Percentiles rank a stretch among this genome's conserved stretches.
Evolutionary conservation across 2,888 invertebrate genomes (phyloP).

Genomic region (Diabrotica balteata): DNA sequence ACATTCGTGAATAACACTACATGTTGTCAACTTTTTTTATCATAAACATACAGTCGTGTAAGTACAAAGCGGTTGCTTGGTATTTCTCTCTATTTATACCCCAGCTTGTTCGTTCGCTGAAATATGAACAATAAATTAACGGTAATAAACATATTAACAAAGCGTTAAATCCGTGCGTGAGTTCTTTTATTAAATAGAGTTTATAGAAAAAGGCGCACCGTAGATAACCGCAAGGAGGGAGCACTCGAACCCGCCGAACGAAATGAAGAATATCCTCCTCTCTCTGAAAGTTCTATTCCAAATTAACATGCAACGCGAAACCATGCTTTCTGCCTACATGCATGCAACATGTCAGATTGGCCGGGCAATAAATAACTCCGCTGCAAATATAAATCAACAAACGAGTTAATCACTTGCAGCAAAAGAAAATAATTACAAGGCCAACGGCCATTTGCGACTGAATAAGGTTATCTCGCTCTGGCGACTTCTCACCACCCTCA

Average conservation of each 20-base stretch:
- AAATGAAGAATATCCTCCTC: conserved; percentile 42
- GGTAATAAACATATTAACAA: conserved; percentile 1
- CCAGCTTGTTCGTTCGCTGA: too few relatives aligned
- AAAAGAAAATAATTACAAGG: conserved; percentile 62
- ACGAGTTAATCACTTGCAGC: conserved; percentile 62
- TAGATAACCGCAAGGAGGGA: conserved; percentile 10
- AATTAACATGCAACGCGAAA: conserved; percentile 61
- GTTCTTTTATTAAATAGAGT: conserved; percentile 11
- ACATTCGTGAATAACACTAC: too few relatives aligned
- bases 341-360: conserved; percentile 60
- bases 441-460: conserved; percentile 54
- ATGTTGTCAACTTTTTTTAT: too few relatives aligned
- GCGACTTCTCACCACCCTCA: conserved; percentile 39
- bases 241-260: conserved; percentile 21
- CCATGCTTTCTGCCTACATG: conserved; percentile 60
- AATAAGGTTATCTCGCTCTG: conserved; percentile 38
- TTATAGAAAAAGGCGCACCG: conserved; percentile 14
- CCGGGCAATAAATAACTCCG: conserved; percentile 56
- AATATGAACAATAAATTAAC: too few relatives aligned
- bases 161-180: conserved; percentile 6
- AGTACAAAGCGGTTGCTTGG: too few relatives aligned
- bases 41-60: too few relatives aligned
- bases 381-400: conserved; percentile 61
- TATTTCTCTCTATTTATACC: too few relatives aligned
- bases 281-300: conserved; percentile 51